Conservation (phyloP, 2,888 invertebrate genomes). For the Diaprepes abbreviatus region DNA sequence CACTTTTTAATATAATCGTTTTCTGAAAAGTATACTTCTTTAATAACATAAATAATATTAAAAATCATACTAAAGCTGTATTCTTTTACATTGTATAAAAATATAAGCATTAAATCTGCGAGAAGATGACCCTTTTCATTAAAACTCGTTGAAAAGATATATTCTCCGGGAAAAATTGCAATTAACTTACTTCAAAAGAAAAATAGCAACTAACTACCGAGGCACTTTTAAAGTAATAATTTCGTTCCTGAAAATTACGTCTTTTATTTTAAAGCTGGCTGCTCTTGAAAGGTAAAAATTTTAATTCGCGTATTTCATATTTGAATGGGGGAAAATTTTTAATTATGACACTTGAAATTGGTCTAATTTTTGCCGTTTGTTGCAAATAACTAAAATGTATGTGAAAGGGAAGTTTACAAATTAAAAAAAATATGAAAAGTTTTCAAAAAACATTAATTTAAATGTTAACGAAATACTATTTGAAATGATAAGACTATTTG, state of each 20-base stretch:
- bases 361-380: background rate
- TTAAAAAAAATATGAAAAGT: too few relatives aligned
- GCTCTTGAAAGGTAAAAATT: conserved; percentile 2
- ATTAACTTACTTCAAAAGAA: conserved; percentile 27
- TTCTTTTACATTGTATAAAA: too few relatives aligned
- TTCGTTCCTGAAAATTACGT: background rate
- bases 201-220: conserved; percentile 26
- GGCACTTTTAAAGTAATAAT: background rate
- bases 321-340: background rate
- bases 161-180: conserved; percentile 21
- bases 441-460: too few relatives aligned
- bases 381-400: too few relatives aligned
- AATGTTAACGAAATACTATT: too few relatives aligned
- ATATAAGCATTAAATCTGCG: too few relatives aligned
- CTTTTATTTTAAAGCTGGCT: conserved; percentile 1
- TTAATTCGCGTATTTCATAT: background rate
- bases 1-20: too few relatives aligned
- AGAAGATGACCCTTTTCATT: background rate
- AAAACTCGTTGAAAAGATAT: background rate
- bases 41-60: too few relatives aligned
- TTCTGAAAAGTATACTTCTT: too few relatives aligned
- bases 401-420: too few relatives aligned
- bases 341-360: background rate
- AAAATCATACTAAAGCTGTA: too few relatives aligned
- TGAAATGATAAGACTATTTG: too few relatives aligned